Evolutionary conservation across 2,113 vertebrate genomes (phyloP), one percentile per base, ranked within the genome.

Genomic region (Hymenochirus boettgeri): DNA sequence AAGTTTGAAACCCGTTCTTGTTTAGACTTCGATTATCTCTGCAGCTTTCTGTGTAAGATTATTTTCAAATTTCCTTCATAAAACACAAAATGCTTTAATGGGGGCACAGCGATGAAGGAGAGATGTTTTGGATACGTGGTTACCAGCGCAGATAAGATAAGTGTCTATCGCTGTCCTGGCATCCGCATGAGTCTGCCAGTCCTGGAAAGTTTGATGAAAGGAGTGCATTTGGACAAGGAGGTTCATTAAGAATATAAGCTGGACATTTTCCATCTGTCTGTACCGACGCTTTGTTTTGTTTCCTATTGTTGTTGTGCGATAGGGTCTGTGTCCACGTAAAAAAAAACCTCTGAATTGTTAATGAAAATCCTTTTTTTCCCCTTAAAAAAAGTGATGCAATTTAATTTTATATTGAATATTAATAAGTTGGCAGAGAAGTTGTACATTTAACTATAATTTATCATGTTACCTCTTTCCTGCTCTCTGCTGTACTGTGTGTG

Each of bases 171-270:
- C 80, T 83, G 78, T 80, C 81, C 76, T 79, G 88, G 82, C 79
- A 86, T 86, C 77, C 74, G 70, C 47, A 23, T 75, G 77, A 73
- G 73, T n/a, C 76, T 79, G 79, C 74, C 79, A 65, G 70, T 78
- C 75, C 75, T 90, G 86, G 85, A 89, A 89, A 83, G 79, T 89
- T 84, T 88, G 86, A 91, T 89, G 88, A 88, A 91, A 91, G 79
- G 79, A 84, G 80, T 86, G 70, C 83, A 72, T 88, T 92, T 89
- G 88, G 83, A 83, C 82, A 87, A 88, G 85, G 82, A 83, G 62
- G 90, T 81, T 88, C 78, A 79, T 88, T 90, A 87, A 91, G 85
- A 88, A 88, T 86, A 76, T 76, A 73, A 71, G 67, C 83, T 85
- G 77, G 81, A 86, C 52, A 69, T 82, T 86, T 91, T 87, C 88